Percentiles rank a stretch among this genome's conserved stretches.
Evolutionary conservation across 2,113 vertebrate genomes (phyloP).

Genomic region (Phalacrocorax pelagicus): DNA sequence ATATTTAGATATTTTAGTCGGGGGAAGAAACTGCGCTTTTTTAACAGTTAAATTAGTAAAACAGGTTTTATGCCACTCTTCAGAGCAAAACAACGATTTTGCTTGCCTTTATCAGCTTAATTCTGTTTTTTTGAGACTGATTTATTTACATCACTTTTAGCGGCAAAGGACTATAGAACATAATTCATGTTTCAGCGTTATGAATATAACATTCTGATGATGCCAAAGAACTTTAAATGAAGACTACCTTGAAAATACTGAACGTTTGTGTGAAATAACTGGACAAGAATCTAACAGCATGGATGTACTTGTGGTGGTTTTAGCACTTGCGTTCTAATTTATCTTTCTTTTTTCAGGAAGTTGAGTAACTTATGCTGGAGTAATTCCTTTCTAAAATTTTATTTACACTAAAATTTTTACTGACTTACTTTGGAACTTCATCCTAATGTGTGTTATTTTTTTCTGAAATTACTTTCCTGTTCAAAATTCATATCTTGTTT

Average conservation of each 20-base stretch:
- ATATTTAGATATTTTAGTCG: background rate
- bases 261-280: background rate
- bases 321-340: background rate
- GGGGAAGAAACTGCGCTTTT: background rate
- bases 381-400: background rate
- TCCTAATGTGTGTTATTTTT: background rate
- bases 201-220: background rate
- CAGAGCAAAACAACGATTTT: background rate
- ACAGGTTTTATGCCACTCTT: background rate
- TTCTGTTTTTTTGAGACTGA: background rate
- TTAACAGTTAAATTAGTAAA: background rate
- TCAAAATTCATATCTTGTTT: background rate
- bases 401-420: background rate
- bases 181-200: background rate
- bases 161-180: background rate
- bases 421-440: background rate
- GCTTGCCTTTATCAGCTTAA: background rate
- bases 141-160: background rate
- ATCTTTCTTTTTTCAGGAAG: background rate
- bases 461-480: background rate
- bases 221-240: background rate
- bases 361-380: background rate
- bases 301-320: background rate
- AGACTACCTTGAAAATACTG: background rate
- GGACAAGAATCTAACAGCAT: background rate